Evolutionary conservation across 2,888 invertebrate genomes (phyloP).

Genomic region (Palloptera scutellata): DNA sequence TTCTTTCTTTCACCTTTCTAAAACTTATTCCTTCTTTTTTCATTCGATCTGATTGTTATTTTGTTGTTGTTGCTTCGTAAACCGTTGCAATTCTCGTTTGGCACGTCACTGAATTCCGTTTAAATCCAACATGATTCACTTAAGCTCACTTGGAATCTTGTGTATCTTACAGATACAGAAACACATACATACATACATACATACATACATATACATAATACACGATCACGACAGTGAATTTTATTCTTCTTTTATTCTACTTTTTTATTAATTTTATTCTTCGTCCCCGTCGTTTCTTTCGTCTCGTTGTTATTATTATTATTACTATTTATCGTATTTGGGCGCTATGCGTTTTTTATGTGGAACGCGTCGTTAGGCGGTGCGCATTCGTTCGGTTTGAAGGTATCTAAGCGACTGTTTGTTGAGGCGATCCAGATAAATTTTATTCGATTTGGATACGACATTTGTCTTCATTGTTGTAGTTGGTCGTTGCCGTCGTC

Average conservation of each 20-base stretch:
- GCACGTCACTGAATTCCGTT: constrained; percentile 21
- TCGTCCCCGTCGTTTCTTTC: constrained; percentile 10
- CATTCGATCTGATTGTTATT: background rate
- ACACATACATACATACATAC: too few relatives aligned
- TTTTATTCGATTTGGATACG: constrained; percentile 17
- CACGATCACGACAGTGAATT: constrained; percentile 8
- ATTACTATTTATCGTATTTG: background rate
- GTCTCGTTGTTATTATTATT: constrained; percentile 8
- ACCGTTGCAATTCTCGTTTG: constrained; percentile 4
- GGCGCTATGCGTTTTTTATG: constrained; percentile 7
- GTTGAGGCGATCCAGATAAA: constrained; percentile 21
- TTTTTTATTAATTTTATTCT: constrained; percentile 14
- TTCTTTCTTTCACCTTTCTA: background rate
- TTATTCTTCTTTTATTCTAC: constrained; percentile 12
- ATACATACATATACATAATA: background rate
- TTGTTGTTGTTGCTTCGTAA: constrained; percentile 10
- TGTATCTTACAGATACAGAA: too few relatives aligned
- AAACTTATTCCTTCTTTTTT: background rate
- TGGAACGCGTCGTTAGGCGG: constrained; percentile 8
- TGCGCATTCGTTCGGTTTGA: constrained; percentile 43
- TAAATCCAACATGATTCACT: constrained; percentile 27
- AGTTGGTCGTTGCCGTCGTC: constrained; percentile 2
- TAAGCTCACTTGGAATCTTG: background rate
- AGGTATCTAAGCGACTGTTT: constrained; percentile 43
- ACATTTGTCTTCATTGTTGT: constrained; percentile 19